Conservation (phyloP, 1,140 invertebrate species). For the Phthorimaea operculella region DNA sequence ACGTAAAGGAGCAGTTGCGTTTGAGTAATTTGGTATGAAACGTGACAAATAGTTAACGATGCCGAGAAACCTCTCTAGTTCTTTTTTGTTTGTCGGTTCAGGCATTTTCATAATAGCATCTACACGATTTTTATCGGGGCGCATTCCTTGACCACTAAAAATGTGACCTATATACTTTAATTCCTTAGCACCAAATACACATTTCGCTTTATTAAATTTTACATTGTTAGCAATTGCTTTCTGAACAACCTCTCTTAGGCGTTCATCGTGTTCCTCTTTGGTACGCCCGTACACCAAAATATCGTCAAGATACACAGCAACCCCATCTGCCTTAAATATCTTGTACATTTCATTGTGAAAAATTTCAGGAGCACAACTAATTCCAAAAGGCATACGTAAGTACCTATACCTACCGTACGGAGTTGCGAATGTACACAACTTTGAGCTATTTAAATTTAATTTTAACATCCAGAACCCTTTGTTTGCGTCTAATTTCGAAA, state of each 20-base stretch:
- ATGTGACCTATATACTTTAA: constrained; percentile 4
- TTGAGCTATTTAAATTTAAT: constrained; percentile 12
- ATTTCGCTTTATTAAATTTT: constrained; percentile 7
- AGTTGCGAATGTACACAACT: constrained; percentile 16
- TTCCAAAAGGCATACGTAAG: constrained; percentile 16
- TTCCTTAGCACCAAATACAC: neutral
- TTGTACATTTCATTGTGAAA: constrained; percentile 13
- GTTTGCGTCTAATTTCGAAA: constrained; percentile 13
- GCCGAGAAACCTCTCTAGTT: constrained; percentile 45
- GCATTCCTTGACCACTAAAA: constrained; percentile 4
- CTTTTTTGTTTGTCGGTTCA: constrained; percentile 33
- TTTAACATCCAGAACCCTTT: constrained; percentile 14
- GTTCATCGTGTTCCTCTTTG: constrained; percentile 2
- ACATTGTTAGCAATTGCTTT: neutral
- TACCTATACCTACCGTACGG: constrained; percentile 17
- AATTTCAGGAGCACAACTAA: constrained; percentile 11
- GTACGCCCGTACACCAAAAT: neutral
- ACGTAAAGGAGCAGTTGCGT: constrained; percentile 23
- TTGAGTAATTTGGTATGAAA: constrained; percentile 48
- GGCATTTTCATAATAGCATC: constrained; percentile 11
- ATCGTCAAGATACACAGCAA: constrained; percentile 6
- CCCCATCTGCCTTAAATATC: constrained; percentile 1
- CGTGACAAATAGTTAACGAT: constrained; percentile 37
- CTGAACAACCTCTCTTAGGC: constrained; percentile 3
- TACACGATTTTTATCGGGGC: neutral